Conservation (phyloP, 2,113 vertebrate species). For the Sula dactylatra region DNA sequence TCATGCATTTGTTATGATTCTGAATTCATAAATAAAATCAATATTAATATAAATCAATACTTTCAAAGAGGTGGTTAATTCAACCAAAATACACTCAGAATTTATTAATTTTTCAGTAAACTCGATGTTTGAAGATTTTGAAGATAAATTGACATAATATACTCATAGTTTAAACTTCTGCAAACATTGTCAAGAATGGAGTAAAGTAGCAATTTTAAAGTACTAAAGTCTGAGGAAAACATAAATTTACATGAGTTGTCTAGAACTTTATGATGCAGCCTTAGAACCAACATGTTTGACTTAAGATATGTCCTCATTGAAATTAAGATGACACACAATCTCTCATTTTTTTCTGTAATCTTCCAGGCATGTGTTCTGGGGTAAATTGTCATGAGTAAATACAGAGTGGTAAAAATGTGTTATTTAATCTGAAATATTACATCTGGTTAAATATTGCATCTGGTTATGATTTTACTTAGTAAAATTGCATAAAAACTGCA, state of each 20-base stretch:
- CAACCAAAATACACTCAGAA: not conserved
- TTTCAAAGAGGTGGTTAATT: conserved; percentile 25
- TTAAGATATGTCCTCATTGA: not conserved
- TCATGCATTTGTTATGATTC: not conserved
- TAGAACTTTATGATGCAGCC: not conserved
- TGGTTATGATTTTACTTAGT: not conserved
- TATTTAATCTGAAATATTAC: not conserved
- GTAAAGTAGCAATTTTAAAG: conserved; percentile 40
- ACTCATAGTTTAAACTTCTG: conserved; percentile 47
- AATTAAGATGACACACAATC: not conserved
- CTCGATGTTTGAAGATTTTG: not conserved
- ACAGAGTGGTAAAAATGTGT: not conserved
- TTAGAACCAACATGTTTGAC: not conserved
- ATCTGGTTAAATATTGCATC: not conserved
- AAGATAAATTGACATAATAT: conserved; percentile 34
- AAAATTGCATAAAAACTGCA: not conserved
- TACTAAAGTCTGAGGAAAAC: conserved; percentile 14
- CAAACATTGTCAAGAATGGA: conserved; percentile 34
- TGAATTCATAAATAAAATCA: conserved; percentile 36
- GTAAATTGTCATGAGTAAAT: not conserved
- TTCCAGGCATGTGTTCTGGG: not conserved
- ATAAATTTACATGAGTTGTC: not conserved
- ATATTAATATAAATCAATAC: conserved; percentile 25
- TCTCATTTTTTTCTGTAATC: not conserved
- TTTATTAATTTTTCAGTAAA: conserved; percentile 45